Evolutionary conservation across 2,113 vertebrate genomes (phyloP).

Genomic region (Apodemus speciosus): DNA sequence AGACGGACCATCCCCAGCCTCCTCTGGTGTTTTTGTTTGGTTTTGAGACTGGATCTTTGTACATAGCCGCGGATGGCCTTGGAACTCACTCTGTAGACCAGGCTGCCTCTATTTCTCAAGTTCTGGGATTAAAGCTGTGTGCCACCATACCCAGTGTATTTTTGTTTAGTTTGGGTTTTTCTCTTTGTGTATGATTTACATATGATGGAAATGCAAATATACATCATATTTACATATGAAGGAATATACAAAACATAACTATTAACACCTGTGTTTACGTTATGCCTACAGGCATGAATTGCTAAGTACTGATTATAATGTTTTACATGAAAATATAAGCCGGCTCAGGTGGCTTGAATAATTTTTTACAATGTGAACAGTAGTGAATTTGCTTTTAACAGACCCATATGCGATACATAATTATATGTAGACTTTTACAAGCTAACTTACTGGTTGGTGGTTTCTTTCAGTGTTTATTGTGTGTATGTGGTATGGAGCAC

Average conservation of each 20-base stretch:
- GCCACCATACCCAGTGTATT: not conserved
- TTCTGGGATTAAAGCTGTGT: not conserved
- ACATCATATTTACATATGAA: too few species aligned
- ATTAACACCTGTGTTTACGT: not conserved
- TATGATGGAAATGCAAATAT: not conserved
- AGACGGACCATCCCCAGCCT: too few species aligned
- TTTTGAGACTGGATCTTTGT: not conserved
- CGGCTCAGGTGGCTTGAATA: not conserved
- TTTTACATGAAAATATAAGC: conserved; percentile 5
- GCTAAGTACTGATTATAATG: not conserved
- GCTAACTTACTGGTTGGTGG: not conserved
- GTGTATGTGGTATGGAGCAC: not conserved
- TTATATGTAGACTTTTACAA: conserved; percentile 12
- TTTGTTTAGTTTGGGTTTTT: not conserved
- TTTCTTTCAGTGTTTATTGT: not conserved
- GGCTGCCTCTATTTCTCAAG: not conserved
- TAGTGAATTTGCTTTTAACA: conserved; percentile 28
- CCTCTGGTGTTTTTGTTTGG: not conserved
- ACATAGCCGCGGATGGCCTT: not conserved
- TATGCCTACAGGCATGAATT: conserved; percentile 18
- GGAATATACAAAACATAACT: not conserved
- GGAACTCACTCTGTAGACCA: not conserved
- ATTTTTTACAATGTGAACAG: conserved; percentile 32
- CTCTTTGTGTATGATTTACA: not conserved
- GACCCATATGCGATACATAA: not conserved